A percentile compares a stretch with the other conserved stretches of the same genome.
Evolutionary conservation across 2,797 vertebrate species (phyloP).

Genomic region (Acanthurus tractus): DNA sequence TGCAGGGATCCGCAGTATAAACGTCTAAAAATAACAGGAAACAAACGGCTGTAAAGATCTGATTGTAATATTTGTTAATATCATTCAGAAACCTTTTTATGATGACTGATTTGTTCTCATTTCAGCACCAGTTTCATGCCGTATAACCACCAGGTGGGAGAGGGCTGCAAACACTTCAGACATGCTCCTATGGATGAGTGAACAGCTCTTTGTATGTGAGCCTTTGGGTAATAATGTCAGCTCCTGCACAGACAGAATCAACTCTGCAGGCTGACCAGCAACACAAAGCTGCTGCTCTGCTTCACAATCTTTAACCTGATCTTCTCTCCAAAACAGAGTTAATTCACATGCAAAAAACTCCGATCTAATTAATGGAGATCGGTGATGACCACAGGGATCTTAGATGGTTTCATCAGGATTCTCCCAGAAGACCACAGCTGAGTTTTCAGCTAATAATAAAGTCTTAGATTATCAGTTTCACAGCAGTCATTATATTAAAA

Average conservation of each 20-base stretch:
- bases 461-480: constrained; percentile 11
- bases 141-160: constrained; percentile 5
- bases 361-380: constrained; percentile 44
- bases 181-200: constrained; percentile 16
- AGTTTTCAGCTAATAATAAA: constrained; percentile 21
- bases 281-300: constrained; percentile 13
- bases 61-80: constrained; percentile 8
- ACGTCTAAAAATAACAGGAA: constrained; percentile 6
- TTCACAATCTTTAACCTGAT: background rate
- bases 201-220: constrained; percentile 17
- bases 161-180: constrained; percentile 18
- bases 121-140: background rate
- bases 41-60: background rate
- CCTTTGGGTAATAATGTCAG: constrained; percentile 42
- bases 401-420: constrained; percentile 45
- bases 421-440: constrained; percentile 16
- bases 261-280: constrained; percentile 38
- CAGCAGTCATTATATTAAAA: too few species aligned
- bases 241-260: constrained; percentile 49
- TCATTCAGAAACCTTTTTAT: background rate
- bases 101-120: background rate
- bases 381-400: constrained; percentile 38
- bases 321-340: constrained; percentile 3
- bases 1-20: background rate
- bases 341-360: constrained; percentile 48